Base-by-base conservation (phyloP, 2,113 vertebrate genomes). In the Phasianus colchicus region DNA sequence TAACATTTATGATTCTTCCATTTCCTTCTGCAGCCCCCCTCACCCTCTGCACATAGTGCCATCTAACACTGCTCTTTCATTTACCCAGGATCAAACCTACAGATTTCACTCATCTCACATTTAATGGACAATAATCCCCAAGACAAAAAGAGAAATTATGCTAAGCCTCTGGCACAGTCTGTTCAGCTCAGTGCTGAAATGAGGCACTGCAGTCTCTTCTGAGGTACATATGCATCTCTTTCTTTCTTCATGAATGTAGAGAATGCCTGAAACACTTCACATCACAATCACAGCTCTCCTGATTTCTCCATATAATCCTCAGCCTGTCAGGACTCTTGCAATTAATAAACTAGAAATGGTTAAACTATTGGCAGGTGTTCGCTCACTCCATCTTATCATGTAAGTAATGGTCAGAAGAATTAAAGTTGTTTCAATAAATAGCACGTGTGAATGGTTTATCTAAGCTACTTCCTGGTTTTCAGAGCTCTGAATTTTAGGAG, bases 81-180 rank as follows among this genome's bases (percentile, higher is more conserved):
- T 88, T 93, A 88, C 47, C 32, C 36, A 24, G 75, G 11, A 83
- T 74, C 83, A 96, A 88, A 2, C 36, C 25, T 43, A 60, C 14
- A 40, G 80, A 57, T 81, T 83, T 96, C 38, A 83, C 25, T 86
- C 69, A 50, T 73, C n/a, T 73, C 69, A 47, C 38, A 61, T 92
- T 96, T 95, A 92, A 64, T 0, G 0, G 61, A 81, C 65, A 82
- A 86, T 86, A 95, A 93, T 93, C 77, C 65, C 65, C 52, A 72
- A 86, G 25, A 88, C 55, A 80, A 86, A 83, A 81, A 71, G 32
- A 86, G 69, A 93, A 94, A 94, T 92, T 78, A 67, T 72, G 57
- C 86, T 92, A 75, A 92, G 0, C 1, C 81, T n/a, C 70, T 57
- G 34, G 18, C 77, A 75, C 57, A 43, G 55, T 52, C 83, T 92